Percentiles rank a stretch among this genome's conserved stretches.
phyloP scores from a whole-genome alignment of 1,140 invertebrate species.

The Brachionus calyciflorus region DNA sequence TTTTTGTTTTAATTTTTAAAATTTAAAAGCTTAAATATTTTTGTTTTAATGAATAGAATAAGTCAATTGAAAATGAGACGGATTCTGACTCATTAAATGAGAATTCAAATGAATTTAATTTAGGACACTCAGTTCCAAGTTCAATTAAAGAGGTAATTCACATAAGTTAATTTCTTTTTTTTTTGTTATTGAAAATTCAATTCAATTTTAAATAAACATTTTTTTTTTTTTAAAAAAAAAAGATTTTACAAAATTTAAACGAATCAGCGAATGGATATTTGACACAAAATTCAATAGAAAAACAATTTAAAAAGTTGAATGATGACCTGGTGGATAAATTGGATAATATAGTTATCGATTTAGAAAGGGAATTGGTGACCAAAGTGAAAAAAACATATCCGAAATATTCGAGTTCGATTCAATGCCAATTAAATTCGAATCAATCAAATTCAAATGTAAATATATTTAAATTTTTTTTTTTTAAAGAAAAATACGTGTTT shows the following conservation, averaged over 20 bases:
- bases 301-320: not conserved
- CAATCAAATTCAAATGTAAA: constrained; percentile 27
- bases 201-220: not conserved
- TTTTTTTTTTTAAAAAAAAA: not conserved
- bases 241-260: not conserved
- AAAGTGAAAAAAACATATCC: constrained; percentile 37
- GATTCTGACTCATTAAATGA: constrained; percentile 2
- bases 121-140: not conserved
- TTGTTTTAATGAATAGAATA: not conserved
- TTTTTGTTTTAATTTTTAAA: not conserved
- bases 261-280: not conserved
- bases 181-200: not conserved
- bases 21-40: not conserved
- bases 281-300: not conserved
- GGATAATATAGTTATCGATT: constrained; percentile 22
- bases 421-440: constrained; percentile 20
- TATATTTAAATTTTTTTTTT: not conserved
- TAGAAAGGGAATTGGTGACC: not conserved
- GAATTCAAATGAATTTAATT: not conserved
- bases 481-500: no score
- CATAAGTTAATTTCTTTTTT: no score
- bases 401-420: not conserved
- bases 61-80: not conserved
- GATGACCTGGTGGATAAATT: not conserved
- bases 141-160: constrained; percentile 2